phyloP scores from a whole-genome alignment of 2,113 vertebrate species.

The Gadus chalcogrammus region DNA sequence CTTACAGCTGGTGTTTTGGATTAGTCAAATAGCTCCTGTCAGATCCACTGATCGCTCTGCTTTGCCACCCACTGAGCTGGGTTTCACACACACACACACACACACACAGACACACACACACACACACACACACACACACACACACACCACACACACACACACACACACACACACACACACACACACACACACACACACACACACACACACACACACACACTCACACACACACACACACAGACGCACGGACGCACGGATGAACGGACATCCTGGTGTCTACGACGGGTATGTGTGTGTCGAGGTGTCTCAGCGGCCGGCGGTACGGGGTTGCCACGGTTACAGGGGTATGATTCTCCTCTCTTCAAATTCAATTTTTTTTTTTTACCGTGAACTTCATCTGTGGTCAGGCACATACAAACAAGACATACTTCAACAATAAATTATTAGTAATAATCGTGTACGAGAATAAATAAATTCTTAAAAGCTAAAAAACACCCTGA shows the following conservation, averaged over 20 bases:
- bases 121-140: no score
- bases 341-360: constrained; percentile 15
- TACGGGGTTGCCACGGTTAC: constrained; percentile 24
- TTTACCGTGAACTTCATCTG: no score
- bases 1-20: constrained; percentile 81
- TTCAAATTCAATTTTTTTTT: no score
- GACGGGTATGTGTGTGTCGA: constrained; percentile 69
- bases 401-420: no score
- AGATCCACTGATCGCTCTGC: constrained; percentile 71
- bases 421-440: no score
- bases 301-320: constrained; percentile 44
- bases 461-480: no score
- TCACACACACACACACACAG: constrained; percentile 37
- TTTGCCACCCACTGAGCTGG: constrained; percentile 72
- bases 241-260: constrained; percentile 1
- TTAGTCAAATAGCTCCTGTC: constrained; percentile 80
- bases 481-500: no score
- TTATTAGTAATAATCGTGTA: no score
- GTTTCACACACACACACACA: constrained; percentile 31
- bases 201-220: constrained; percentile 40
- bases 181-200: constrained; percentile 38
- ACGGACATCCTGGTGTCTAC: constrained; percentile 6
- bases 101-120: no score
- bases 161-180: constrained; percentile 43
- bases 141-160: no score